Conservation (phyloP, 2,888 invertebrate genomes). For the Dascillus cervinus region DNA sequence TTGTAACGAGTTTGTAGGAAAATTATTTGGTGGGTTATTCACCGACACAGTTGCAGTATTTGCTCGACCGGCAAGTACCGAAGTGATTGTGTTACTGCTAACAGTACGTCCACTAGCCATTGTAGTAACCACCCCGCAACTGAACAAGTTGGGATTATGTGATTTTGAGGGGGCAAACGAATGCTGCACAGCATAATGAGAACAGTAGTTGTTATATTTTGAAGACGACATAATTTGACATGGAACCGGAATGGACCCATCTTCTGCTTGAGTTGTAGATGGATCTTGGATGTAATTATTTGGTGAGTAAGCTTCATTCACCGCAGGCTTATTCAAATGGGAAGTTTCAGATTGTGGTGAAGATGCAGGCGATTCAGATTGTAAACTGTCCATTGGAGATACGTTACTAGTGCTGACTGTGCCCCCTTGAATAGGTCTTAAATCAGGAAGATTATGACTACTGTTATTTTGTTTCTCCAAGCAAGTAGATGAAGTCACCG, state of each 20-base stretch:
- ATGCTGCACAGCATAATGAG: background rate
- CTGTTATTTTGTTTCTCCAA: conserved; percentile 49
- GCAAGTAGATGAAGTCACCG: conserved; percentile 63
- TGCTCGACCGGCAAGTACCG: conserved; percentile 67
- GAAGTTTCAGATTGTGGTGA: conserved; percentile 42
- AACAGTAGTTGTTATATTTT: conserved; percentile 2
- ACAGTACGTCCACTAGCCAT: conserved; percentile 70
- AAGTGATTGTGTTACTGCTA: conserved; percentile 74
- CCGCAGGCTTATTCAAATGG: too few relatives aligned
- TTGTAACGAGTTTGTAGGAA: conserved; percentile 38
- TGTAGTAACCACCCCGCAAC: conserved; percentile 47
- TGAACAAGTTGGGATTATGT: conserved; percentile 5
- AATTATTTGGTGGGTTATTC: conserved; percentile 45
- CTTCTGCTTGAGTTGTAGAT: conserved; percentile 23
- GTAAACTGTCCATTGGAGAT: conserved; percentile 59
- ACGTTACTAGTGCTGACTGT: conserved; percentile 79
- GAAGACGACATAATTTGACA: background rate
- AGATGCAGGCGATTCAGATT: conserved; percentile 53
- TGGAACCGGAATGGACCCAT: background rate
- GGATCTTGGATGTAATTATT: conserved; percentile 45
- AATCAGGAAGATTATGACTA: conserved; percentile 46
- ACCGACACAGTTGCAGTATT: conserved; percentile 71
- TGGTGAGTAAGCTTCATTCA: conserved; percentile 33
- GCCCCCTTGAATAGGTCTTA: conserved; percentile 74
- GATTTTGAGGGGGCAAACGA: background rate